Evolutionary conservation across 2,888 invertebrate genomes (phyloP).

Genomic region (Chrysolina oricalcia): DNA sequence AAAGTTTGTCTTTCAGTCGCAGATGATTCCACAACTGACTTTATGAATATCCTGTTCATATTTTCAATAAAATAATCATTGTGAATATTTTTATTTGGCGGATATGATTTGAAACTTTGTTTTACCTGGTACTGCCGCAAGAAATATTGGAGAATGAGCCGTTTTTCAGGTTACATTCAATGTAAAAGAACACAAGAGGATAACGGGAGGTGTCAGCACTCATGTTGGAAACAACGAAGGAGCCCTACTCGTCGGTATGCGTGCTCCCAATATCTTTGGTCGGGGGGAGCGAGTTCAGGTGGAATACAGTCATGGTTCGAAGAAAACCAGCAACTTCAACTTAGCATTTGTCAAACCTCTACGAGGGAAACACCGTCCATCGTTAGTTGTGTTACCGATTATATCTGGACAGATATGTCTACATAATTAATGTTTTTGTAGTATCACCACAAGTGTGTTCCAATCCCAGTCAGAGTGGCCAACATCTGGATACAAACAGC

Average conservation of each 20-base stretch:
- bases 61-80: too few species aligned
- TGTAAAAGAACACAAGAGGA: conserved; percentile 86
- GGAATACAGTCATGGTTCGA: conserved; percentile 90
- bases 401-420: background rate
- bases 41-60: too few species aligned
- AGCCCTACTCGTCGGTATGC: conserved; percentile 82
- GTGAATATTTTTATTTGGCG: too few species aligned
- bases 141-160: background rate
- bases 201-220: conserved; percentile 90
- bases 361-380: conserved; percentile 78
- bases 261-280: conserved; percentile 89
- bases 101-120: too few species aligned
- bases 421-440: conserved; percentile 66
- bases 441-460: conserved; percentile 82
- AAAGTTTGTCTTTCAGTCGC: too few species aligned
- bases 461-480: conserved; percentile 85
- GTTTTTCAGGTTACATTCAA: conserved; percentile 84
- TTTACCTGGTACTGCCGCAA: too few species aligned
- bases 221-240: conserved; percentile 95
- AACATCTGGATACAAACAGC: conserved; percentile 87
- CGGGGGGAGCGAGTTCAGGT: conserved; percentile 88
- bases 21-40: too few species aligned
- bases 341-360: conserved; percentile 89
- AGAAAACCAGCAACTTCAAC: conserved; percentile 87
- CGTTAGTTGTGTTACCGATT: conserved; percentile 73